Base-by-base conservation (phyloP, 1,140 invertebrate genomes). In the Agrilus planipennis region DNA sequence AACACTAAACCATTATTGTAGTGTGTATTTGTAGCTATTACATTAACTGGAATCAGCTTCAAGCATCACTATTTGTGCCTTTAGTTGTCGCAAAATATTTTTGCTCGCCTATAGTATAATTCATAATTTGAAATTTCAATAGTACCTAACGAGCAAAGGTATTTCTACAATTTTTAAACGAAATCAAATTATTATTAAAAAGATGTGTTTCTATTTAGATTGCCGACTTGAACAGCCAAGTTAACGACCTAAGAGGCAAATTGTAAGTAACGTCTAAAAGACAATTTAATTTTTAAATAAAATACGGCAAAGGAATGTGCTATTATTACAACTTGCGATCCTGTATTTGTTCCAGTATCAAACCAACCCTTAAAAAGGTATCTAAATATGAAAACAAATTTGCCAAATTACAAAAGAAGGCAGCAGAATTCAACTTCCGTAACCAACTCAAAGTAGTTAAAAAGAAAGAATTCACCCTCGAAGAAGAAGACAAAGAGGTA, bases 361-460 rank as follows among this genome's bases (percentile, higher is more conserved):
- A 99, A 72, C 95, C 95, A 60, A 88, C 94, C 49, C 71, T 99
- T 63, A 97, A 97, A 75, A 99, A 99, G 76, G 93, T 99, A 35
- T 97, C 94, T 68, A 98, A 98, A 78, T 98, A 97, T 72, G 94
- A 98, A 73, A 94, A 94, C 79, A 98, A 98, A 77, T 93, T 94
- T 70, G 88, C 88, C 65, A 93, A 92, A 69, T 79, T 93, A 44
- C 88, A 95, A 72, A 95, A 93, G 82, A 92, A 93, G 73, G 88
- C 88, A 37, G 86, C 89, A 53, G 90, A 95, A 70, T 91, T 94
- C 71, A 95, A 96, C 78, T 98, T 98, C 90, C 85, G 93, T 72
- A 91, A 92, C 68, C 91, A 95, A 69, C 78, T 99, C 61, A 98
- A 98, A 72, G 86, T 90, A 58, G 89, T 96, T 54, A 94, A 95